Percentiles rank a stretch among this genome's conserved stretches.
These are phyloP conservation scores for Eurypyga helias DNA, from an alignment of 2,113 vertebrate species.

Conservation along the genomic window DNA sequence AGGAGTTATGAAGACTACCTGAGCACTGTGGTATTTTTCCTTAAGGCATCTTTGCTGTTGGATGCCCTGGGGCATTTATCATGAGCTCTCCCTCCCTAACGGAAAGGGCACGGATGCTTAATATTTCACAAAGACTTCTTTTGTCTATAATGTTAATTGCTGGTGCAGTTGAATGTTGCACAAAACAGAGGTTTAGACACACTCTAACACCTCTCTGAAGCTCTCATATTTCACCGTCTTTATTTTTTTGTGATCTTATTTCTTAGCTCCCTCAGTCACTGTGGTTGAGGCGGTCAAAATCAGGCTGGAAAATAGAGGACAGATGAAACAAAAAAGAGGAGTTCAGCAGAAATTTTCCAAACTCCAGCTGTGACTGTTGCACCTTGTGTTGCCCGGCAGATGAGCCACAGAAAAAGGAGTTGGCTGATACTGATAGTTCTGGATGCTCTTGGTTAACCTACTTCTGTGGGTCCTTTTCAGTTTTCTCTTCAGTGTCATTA, in stretches of 20 bases:
- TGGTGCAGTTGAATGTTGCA: background rate
- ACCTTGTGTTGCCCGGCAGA: background rate
- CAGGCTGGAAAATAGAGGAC: background rate
- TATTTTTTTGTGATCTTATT: background rate
- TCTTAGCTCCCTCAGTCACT: background rate
- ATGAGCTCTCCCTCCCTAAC: background rate
- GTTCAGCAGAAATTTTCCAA: background rate
- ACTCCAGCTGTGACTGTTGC: conserved; percentile 11
- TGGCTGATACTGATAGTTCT: background rate
- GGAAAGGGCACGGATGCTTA: background rate
- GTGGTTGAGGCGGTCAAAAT: background rate
- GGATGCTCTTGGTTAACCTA: background rate
- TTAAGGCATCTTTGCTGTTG: background rate
- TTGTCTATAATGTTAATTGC: background rate
- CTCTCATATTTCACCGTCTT: background rate
- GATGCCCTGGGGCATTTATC: background rate
- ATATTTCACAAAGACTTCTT: background rate
- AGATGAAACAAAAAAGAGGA: background rate
- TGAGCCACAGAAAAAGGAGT: background rate
- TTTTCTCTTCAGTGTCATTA: background rate
- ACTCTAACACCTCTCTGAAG: background rate
- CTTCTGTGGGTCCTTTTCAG: background rate
- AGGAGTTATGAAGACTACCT: background rate
- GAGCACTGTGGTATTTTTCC: background rate
- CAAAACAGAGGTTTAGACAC: background rate